Evolutionary conservation across 2,888 invertebrate species (phyloP), one percentile per base, ranked within the genome.

Genomic region (Crossocerus cetratus): DNA sequence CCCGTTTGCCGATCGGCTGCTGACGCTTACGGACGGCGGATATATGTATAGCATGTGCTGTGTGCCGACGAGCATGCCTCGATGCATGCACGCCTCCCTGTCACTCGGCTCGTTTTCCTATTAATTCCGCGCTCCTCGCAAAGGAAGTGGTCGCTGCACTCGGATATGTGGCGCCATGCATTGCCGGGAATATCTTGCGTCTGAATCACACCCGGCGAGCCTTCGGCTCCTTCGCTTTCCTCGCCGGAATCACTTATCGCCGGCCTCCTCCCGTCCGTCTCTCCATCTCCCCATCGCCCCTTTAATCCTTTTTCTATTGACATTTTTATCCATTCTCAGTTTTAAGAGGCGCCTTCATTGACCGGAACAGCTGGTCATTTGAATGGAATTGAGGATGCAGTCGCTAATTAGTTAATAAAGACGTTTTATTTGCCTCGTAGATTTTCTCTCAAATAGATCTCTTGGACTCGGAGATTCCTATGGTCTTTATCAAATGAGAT

Each of bases 101-200:
- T 78, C 76, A 69, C 71, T 64, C 75, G 70, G 73, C 73, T 78
- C 70, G 71, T 81, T 83, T 82, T 75, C 83, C 81, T 78, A 82
- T 83, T 84, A 84, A 84, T 84, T 83, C 83, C 78, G 66, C 76
- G 72, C 77, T 68, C 73, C 83, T 84, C 78, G 77, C 80, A 83
- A 85, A 86, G 85, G 86, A 86, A 86, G 84, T 83, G 81, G 32
- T 11, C 78, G 78, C 70, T 66, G 69, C 65, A 82, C 80, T 86
- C 86, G 86, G 84, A 86, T 85, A 81, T 78, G 78, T 84, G 87
- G 86, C 86, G 87, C 87, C 87, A 84, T 76, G 82, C 83, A 82
- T 86, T 84, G 83, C 83, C 84, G 81, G 77, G 84, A 86, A 86
- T 87, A 87, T 87, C 86, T 86, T 78, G 78, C 80, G 86, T 86